Evolutionary conservation across 2,113 vertebrate genomes (phyloP), one percentile per base, ranked within the genome.

Genomic region (Struthidea cinerea): DNA sequence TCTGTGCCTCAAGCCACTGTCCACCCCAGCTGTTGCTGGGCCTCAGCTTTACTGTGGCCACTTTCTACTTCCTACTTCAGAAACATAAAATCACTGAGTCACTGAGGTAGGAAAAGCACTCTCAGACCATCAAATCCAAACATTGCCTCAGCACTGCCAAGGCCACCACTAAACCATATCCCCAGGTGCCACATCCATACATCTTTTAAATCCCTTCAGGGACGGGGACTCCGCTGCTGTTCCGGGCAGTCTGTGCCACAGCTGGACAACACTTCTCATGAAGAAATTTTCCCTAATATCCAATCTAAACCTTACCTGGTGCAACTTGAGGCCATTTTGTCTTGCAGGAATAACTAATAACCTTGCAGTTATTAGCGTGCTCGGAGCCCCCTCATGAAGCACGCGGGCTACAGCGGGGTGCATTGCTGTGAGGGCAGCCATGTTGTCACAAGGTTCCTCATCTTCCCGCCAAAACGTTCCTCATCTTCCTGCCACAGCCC

Each of bases 371-470:
- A 68, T n/a, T 22, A 37, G 26, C 1, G 0, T 27, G 33, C 44
- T 32, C 44, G 12, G 39, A 46, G 42, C 1, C 13, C 32, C 61
- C 33, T n/a, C 53, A 46, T 4, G 19, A 64, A 35, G 63, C 59
- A 11, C 1, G 0, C 0, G 0, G 50, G 16, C 46, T 20, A 0
- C 44, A 3, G 19, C 0, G 4, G 20, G 17, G 3, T 3, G 11
- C 1, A 5, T 16, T 37, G 18, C 18, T 3, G 16, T 0, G 6
- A 16, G 17, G 33, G 69, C 53, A 20, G 42, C 42, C 32, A 26
- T 17, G 0, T 57, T 67, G 15, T 49, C 27, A 11, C 1, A 1
- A 11, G 6, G 3, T 0, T 55, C 35, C 61, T 64, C 50, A 2
- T 27, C 42, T 61, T 93, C 60, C 64, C 41, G 14, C 55, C 9